Base-by-base conservation (phyloP, 2,113 vertebrate species). In the Rhea pennata region DNA sequence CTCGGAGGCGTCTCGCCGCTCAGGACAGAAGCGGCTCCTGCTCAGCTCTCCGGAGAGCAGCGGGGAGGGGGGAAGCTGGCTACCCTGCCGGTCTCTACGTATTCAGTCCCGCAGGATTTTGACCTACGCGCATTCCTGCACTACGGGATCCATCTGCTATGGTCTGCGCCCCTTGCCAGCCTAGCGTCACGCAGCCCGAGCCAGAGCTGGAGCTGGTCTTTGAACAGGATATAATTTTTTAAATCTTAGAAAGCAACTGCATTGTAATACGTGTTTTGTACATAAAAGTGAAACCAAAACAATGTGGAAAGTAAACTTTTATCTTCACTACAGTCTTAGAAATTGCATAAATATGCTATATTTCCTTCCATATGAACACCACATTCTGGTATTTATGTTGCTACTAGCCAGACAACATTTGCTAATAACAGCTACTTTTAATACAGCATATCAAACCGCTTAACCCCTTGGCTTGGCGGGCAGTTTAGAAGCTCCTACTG, bases 401-500 rank as follows among this genome's bases (percentile, higher is more conserved):
- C 93, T 96, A 93, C 80, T 72, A 97, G 81, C 88, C 93, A 97
- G 95, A 80, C 94, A 95, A 96, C 92, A 96, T 94, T 97, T 96
- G 92, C 94, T 97, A 97, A 97, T 93, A 96, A 90, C 84, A 95
- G 92, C 95, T 93, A 94, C 95, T 95, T 89, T 87, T 96, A 96
- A 97, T 96, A 93, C 95, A 96, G 80, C 92, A 97, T 87, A 94
- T 82, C 95, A 93, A 84, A 95, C 94, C 94, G 92, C 92, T 97
- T 96, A 96, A 97, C 93, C 93, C 96, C 93, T 97, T 95, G 93
- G 96, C 96, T 97, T 89, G 90, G 88, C 69, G 94, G 95, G 96
- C 94, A 97, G 96, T 96, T 91, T 96, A 96, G 95, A 96, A 96
- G 78, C 85, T 89, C 96, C 92, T 97, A 97, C 96, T 97, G 98